Conservation (phyloP, 2,113 vertebrate genomes). For the Carollia perspicillata region DNA sequence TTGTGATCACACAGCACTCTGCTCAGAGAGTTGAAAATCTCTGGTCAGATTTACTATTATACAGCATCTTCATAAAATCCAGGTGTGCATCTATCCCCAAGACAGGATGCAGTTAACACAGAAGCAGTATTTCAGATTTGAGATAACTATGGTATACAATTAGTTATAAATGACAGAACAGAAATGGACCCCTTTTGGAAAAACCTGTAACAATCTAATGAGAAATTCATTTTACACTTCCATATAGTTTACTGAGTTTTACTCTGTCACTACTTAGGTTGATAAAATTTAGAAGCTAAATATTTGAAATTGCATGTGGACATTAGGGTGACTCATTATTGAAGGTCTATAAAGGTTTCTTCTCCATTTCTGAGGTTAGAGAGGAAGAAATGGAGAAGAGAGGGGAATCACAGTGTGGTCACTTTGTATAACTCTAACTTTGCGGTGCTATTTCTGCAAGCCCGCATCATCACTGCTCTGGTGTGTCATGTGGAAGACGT, state of each 20-base stretch:
- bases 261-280: background rate
- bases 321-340: background rate
- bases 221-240: conserved; percentile 23
- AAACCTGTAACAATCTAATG: background rate
- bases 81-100: background rate
- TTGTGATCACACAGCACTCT: background rate
- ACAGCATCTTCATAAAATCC: background rate
- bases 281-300: conserved; percentile 28
- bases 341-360: background rate
- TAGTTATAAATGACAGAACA: background rate
- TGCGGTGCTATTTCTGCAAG: background rate
- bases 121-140: background rate
- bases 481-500: background rate
- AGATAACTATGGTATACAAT: background rate
- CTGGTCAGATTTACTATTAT: background rate
- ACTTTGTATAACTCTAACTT: background rate
- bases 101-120: background rate
- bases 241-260: background rate
- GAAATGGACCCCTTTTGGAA: background rate
- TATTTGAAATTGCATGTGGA: background rate
- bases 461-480: background rate
- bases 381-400: background rate
- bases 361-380: background rate
- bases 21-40: background rate
- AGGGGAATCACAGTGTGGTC: background rate